A percentile compares a stretch with the other conserved stretches of the same genome.
These are phyloP conservation scores for Regulus satrapa DNA, from an alignment of 2,113 vertebrate genomes.

Conservation along the genomic window DNA sequence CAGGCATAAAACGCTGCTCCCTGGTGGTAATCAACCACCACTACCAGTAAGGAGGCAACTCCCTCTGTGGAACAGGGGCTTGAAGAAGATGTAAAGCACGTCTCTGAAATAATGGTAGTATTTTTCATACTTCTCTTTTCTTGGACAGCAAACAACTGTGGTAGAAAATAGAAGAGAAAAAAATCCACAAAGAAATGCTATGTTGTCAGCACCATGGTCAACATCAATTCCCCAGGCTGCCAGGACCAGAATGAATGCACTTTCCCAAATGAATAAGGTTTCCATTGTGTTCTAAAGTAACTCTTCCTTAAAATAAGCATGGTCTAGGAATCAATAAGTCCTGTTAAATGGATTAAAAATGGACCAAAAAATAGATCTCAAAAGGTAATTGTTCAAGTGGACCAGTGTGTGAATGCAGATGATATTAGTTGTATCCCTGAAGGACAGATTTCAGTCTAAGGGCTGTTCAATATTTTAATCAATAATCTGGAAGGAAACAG, in stretches of 20 bases:
- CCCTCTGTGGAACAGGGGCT: not conserved
- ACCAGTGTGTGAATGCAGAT: not conserved
- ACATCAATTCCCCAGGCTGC: not conserved
- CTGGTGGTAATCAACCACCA: not conserved
- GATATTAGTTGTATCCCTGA: not conserved
- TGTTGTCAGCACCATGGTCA: not conserved
- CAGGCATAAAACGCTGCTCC: not conserved
- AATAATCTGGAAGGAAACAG: slow-evolving; percentile 41
- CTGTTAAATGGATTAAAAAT: slow-evolving; percentile 55
- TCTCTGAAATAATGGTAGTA: not conserved
- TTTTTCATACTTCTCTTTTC: not conserved
- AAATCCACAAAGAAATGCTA: not conserved
- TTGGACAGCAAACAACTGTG: not conserved
- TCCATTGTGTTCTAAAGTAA: slow-evolving; percentile 17
- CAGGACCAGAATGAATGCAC: not conserved
- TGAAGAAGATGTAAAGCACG: fast-evolving
- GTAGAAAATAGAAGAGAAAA: not conserved
- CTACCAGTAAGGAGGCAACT: not conserved
- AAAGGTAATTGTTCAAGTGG: not conserved
- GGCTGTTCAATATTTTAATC: slow-evolving; percentile 34
- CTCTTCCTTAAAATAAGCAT: slow-evolving; percentile 1
- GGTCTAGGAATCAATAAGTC: slow-evolving; percentile 22
- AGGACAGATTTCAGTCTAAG: not conserved
- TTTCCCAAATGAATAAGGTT: slow-evolving; percentile 31
- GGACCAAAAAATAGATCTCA: slow-evolving; percentile 11